phyloP scores from a whole-genome alignment of 2,113 vertebrate genomes.

The Penelope pileata region DNA sequence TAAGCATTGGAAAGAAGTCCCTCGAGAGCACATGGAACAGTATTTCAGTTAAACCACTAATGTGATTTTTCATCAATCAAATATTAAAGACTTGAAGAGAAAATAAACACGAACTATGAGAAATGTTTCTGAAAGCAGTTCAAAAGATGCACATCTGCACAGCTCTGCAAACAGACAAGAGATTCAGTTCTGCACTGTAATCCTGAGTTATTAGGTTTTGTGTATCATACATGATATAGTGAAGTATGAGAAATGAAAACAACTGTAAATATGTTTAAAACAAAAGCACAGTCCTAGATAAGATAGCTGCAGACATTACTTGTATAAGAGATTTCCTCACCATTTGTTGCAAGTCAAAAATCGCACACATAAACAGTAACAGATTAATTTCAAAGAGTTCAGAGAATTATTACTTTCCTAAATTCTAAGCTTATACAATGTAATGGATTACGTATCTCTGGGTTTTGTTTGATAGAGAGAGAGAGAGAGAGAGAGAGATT shows the following conservation, averaged over 20 bases:
- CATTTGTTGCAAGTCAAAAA: neutral
- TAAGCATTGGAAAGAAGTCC: conserved; percentile 9
- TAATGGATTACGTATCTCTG: neutral
- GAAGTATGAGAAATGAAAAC: conserved; percentile 34
- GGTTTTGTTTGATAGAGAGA: neutral
- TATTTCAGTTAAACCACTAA: conserved; percentile 45
- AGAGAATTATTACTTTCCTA: neutral
- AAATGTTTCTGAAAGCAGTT: neutral
- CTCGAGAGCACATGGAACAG: neutral
- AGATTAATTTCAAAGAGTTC: neutral
- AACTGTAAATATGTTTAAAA: conserved; percentile 13
- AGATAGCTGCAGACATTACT: neutral
- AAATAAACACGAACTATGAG: conserved; percentile 17
- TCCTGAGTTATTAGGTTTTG: neutral
- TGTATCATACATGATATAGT: neutral
- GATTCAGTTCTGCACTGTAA: neutral
- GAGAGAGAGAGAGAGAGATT: neutral
- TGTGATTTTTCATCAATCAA: conserved; percentile 51
- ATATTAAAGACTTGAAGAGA: conserved; percentile 30
- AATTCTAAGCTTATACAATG: neutral
- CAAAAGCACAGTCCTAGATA: neutral
- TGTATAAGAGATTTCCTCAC: neutral
- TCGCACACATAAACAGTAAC: neutral
- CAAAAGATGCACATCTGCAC: conserved; percentile 8
- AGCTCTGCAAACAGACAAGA: neutral